phyloP scores from a whole-genome alignment of 1,140 invertebrate genomes.

The Berghia stephanieae region DNA sequence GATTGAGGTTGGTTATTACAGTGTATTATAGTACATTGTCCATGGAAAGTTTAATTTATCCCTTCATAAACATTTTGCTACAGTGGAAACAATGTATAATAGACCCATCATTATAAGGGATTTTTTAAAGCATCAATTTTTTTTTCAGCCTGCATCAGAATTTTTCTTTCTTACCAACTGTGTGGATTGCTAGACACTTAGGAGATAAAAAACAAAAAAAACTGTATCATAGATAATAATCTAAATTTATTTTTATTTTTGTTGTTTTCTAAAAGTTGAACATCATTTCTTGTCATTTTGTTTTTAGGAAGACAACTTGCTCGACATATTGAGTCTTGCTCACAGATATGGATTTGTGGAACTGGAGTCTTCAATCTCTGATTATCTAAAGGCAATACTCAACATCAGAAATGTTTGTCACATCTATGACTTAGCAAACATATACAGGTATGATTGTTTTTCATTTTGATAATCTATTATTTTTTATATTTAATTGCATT shows the following conservation, averaged over 20 bases:
- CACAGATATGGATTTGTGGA: constrained; percentile 96
- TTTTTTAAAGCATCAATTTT: neutral
- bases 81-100: too few relatives aligned
- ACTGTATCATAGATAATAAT: too few relatives aligned
- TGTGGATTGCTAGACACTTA: too few relatives aligned
- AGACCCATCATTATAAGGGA: too few relatives aligned
- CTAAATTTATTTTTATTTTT: constrained; percentile 26
- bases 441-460: constrained; percentile 26
- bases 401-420: constrained; percentile 89
- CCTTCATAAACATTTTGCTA: too few relatives aligned
- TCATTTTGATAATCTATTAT: too few relatives aligned
- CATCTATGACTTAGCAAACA: constrained; percentile 86
- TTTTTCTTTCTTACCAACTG: neutral
- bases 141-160: neutral
- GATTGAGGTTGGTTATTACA: constrained; percentile 73
- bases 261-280: too few relatives aligned
- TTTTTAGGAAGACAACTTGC: constrained; percentile 80
- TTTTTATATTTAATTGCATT: too few relatives aligned
- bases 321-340: constrained; percentile 87
- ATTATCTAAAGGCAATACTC: constrained; percentile 89
- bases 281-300: too few relatives aligned
- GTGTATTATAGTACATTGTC: too few relatives aligned
- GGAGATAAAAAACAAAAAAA: too few relatives aligned
- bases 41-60: too few relatives aligned
- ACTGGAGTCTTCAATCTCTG: constrained; percentile 89